Evolutionary conservation across 2,113 vertebrate species (phyloP).

Genomic region (Toxostoma redivivum): DNA sequence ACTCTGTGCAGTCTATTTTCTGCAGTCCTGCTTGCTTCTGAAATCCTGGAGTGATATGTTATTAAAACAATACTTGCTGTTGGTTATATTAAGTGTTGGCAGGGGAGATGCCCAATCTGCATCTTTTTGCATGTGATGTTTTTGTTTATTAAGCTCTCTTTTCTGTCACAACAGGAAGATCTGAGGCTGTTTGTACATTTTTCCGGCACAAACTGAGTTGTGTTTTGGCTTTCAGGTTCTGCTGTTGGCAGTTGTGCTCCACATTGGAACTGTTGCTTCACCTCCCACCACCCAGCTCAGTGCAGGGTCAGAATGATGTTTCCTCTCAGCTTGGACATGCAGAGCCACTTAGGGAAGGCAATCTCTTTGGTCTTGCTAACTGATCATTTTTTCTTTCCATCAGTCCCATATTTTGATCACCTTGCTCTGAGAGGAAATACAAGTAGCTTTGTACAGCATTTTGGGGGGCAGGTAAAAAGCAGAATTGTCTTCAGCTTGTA

Average conservation of each 20-base stretch:
- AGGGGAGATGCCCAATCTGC: not conserved
- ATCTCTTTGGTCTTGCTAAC: not conserved
- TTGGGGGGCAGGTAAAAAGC: accelerated
- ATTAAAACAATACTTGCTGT: not conserved
- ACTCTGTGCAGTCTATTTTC: not conserved
- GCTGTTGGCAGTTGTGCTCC: not conserved
- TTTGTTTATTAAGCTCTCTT: not conserved
- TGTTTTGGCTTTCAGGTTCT: not conserved
- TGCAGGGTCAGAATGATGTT: not conserved
- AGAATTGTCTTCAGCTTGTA: not conserved
- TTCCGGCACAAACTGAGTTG: not conserved
- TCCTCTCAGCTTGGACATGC: not conserved
- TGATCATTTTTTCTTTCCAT: not conserved
- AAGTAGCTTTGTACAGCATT: not conserved
- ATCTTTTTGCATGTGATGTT: not conserved
- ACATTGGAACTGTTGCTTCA: not conserved
- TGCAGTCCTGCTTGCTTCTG: not conserved
- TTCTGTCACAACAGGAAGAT: not conserved
- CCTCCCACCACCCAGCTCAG: not conserved
- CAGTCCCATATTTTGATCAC: not conserved
- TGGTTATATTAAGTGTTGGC: not conserved
- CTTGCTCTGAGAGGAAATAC: not conserved
- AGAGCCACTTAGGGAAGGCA: not conserved
- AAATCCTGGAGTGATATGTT: not conserved
- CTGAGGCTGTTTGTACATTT: not conserved